Evolutionary conservation across 2,888 invertebrate genomes (phyloP), one percentile per base, ranked within the genome.

Genomic region (Aporophyla nigra): DNA sequence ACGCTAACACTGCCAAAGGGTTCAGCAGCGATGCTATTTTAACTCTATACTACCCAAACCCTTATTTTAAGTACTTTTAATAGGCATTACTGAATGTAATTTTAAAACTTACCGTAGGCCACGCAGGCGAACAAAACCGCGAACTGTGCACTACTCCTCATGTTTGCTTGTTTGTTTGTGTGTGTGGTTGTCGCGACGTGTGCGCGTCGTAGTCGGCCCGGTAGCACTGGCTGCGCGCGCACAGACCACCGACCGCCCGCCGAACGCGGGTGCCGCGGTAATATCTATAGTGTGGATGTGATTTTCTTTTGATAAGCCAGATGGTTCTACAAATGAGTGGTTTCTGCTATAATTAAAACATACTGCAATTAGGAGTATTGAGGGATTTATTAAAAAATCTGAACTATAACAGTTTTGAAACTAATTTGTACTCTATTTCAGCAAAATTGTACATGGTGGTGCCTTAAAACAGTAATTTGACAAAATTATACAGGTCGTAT

Each of bases 131-230:
- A 88, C 70, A 95, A 87, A 86, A 92, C 88, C 89, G 92, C 92
- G 90, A 94, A 90, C 87, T 91, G 92, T 91, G 90, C 95, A 95
- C 95, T 93, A 89, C 80, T 92, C 88, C 83, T 93, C 95, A 94
- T 96, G 89, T 89, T 91, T 87, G 87, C 78, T 78, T 87, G 88
- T 89, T 71, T 89, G 90, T 86, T 78, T 88, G 85, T 86, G 76
- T 88, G 85, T 84, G 84, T 79, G 77, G 83, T 65, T 7, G 83
- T 89, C 88, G 89, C 89, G 92, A 95, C 96, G 96, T 96, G 95
- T 95, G 92, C 91, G 92, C 94, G 93, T 91, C 86, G 87, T 87
- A 90, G 90, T 93, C 85, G 88, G 92, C 90, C 90, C 93, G 94
- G 92, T 93, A 93, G 92, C 92, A 96, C 96, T 96, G 95, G 90